A percentile compares a stretch with the other conserved stretches of the same genome.
Conservation (phyloP, 2,797 vertebrate genomes). For the Acrossocheilus wenchowensis region DNA sequence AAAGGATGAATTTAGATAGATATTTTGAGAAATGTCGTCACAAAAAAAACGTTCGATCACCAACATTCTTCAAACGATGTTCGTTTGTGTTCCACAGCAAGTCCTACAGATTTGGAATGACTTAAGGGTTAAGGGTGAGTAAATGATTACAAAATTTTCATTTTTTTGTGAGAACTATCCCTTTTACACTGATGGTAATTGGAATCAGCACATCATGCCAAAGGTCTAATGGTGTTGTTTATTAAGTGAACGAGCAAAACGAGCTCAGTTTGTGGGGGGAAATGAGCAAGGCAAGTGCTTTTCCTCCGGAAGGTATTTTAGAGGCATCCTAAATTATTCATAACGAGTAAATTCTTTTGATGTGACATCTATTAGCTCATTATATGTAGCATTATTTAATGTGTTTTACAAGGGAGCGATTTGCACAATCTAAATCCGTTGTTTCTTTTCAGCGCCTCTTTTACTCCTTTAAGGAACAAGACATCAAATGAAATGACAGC, state of each 20-base stretch:
- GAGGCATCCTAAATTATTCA: constrained; percentile 73
- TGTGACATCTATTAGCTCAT: constrained; percentile 70
- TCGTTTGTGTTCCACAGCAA: neutral
- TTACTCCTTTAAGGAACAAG: constrained; percentile 35
- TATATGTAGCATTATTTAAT: constrained; percentile 66
- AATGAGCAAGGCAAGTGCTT: constrained; percentile 50
- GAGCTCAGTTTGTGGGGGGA: constrained; percentile 51
- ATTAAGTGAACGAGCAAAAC: constrained; percentile 57
- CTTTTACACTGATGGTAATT: constrained; percentile 35
- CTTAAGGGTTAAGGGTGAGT: neutral
- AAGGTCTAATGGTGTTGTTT: constrained; percentile 60
- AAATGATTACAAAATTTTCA: neutral
- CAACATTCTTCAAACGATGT: neutral
- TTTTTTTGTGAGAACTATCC: neutral
- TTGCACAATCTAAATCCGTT: constrained; percentile 9
- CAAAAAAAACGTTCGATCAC: neutral
- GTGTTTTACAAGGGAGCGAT: constrained; percentile 52
- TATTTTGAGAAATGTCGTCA: neutral
- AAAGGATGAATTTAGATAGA: neutral
- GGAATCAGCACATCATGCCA: constrained; percentile 39
- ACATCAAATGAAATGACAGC: constrained; percentile 6
- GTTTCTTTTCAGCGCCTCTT: constrained; percentile 51
- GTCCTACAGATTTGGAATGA: neutral
- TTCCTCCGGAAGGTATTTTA: constrained; percentile 67
- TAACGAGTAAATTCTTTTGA: constrained; percentile 67